Evolutionary conservation across 2,888 invertebrate genomes (phyloP), one percentile per base, ranked within the genome.

Genomic region (Opisthograptis luteolata): DNA sequence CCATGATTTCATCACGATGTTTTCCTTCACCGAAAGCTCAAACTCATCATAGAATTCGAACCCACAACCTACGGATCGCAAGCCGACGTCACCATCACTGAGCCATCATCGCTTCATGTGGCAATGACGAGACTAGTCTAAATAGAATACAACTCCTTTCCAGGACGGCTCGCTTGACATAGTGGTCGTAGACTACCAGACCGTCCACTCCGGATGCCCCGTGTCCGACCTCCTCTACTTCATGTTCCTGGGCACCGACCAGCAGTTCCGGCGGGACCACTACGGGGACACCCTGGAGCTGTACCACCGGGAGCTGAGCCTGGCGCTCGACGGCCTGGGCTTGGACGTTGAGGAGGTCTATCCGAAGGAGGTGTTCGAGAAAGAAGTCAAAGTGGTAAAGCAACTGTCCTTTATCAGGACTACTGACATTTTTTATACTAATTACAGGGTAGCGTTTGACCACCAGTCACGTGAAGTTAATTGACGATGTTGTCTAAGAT

Each of bases 161-260:
- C 61, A 72, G 72, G 57, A 68, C 8, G 64, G 49, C 5, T 40
- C 48, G 0, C 8, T 75, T 0, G 63, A 73, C 1, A 51, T 70
- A 0, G 60, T 76, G 3, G 66, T 67, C 7, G 61, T 81, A 10
- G 83, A 83, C 56, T 79, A 69, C 49, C 83, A 84, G 49, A 74
- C 77, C 0, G 48, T 81, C 1, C 73, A 69, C 59, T 22, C 70
- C 0, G 80, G 79, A 2, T 65, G 71, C 19, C 72, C 72, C 0
- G 66, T 60, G 1, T 41, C 57, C 0, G 84, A 84, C 61, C 65
- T 84, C 5, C 35, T 81, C 4, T 81, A 79, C 68, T 70, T 84
- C 53, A 64, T 76, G 44, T 72, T 77, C 55, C 54, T 69, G 28
- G 76, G 76, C 32, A 68, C 82, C 0, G 81, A 82, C 61, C 65